These are phyloP conservation scores for Linnaemya tessellans DNA, from an alignment of 2,888 invertebrate species.

Conservation along the genomic window DNA sequence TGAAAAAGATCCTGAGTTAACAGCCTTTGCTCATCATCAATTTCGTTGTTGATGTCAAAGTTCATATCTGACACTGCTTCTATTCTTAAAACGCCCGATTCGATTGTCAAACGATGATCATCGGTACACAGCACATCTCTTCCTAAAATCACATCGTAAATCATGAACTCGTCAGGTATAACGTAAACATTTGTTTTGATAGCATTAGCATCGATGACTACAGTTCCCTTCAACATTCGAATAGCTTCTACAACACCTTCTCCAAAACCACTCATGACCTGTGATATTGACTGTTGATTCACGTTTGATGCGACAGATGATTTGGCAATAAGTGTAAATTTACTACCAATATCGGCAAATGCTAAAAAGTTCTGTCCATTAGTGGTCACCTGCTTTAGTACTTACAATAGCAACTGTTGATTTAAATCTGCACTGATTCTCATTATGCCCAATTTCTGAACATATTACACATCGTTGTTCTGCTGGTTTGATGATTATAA, in stretches of 20 bases:
- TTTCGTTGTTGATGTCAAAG: background rate
- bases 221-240: slow-evolving; percentile 35
- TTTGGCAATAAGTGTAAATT: slow-evolving; percentile 55
- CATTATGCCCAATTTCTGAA: slow-evolving; percentile 59
- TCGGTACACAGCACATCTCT: slow-evolving; percentile 1
- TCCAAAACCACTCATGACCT: slow-evolving; percentile 62
- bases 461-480: slow-evolving; percentile 50
- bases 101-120: slow-evolving; percentile 1
- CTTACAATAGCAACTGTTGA: slow-evolving; percentile 39
- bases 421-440: slow-evolving; percentile 50
- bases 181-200: slow-evolving; percentile 40
- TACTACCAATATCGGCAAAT: slow-evolving; percentile 67
- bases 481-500: too few species aligned
- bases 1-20: background rate
- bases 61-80: background rate
- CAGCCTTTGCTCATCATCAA: background rate
- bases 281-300: too few species aligned
- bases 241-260: slow-evolving; percentile 55
- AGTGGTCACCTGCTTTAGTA: slow-evolving; percentile 37
- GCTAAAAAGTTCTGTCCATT: slow-evolving; percentile 12
- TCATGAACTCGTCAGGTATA: slow-evolving; percentile 48
- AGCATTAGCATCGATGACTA: slow-evolving; percentile 40
- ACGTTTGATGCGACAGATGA: slow-evolving; percentile 35
- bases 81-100: background rate
- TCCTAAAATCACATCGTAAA: background rate